A percentile compares a stretch with the other conserved stretches of the same genome.
Conservation (phyloP, 2,888 invertebrate genomes). For the Andrena trimmerana region DNA sequence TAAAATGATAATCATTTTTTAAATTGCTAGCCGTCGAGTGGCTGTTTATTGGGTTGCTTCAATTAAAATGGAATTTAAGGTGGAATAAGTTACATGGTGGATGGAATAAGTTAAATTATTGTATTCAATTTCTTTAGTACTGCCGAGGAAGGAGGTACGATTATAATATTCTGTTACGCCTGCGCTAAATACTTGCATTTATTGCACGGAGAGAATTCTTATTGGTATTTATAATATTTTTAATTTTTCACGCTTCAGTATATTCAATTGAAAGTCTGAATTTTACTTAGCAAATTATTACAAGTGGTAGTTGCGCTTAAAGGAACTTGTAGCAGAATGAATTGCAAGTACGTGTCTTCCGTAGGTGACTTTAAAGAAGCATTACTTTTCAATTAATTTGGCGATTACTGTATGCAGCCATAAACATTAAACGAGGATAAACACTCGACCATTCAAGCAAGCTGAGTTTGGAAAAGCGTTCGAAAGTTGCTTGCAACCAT, state of each 20-base stretch:
- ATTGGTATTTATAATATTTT: neutral
- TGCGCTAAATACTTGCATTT: too few species aligned
- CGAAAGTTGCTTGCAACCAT: constrained; percentile 9
- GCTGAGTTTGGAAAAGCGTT: neutral
- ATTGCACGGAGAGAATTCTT: neutral
- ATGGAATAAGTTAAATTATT: too few species aligned
- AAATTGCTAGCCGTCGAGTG: neutral
- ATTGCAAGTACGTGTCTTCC: neutral
- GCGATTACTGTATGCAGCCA: neutral
- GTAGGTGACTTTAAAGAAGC: neutral
- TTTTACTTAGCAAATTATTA: neutral
- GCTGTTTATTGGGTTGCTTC: neutral
- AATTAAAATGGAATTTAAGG: neutral
- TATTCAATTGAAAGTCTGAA: neutral
- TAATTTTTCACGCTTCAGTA: neutral
- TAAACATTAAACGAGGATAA: too few species aligned
- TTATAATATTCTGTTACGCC: neutral
- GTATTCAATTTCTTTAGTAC: too few species aligned
- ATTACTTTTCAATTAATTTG: neutral
- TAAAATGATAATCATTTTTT: constrained; percentile 17
- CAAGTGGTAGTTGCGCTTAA: neutral
- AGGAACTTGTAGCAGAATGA: neutral
- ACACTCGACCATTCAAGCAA: too few species aligned
- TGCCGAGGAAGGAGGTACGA: too few species aligned
- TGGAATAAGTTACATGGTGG: too few species aligned